Evolutionary conservation across 2,888 invertebrate species (phyloP), one percentile per base, ranked within the genome.

Genomic region (Drosophila lacicola): DNA sequence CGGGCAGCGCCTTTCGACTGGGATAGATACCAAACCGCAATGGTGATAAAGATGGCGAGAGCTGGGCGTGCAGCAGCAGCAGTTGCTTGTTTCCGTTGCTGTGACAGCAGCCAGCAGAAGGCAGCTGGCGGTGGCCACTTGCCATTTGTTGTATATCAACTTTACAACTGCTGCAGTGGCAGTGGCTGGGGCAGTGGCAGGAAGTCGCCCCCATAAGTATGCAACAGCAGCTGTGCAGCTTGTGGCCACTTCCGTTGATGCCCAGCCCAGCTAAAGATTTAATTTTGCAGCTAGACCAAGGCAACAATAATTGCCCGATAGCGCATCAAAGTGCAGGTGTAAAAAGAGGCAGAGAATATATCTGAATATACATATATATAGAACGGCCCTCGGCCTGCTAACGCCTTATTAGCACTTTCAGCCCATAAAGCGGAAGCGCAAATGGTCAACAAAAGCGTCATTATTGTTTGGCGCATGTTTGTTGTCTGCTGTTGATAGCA

Each of bases 401-500:
- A 29, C 29, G 78, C 67, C 88, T 88, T 85, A 88, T 86, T 86
- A 86, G 85, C 85, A 88, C 82, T 85, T 85, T 73, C 80, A 79
- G 81, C 73, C 75, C 85, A 85, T 82, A 80, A 88, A 76, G 68
- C 85, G 80, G 82, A 88, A 76, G 51, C 88, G 88, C 82, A 85
- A 88, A 88, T 85, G 85, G 88, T 85, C 82, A 85, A 86, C 80
- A 87, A 86, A 87, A 86, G 81, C 82, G 81, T 77, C 82, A 82
- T 85, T 85, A 85, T 85, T 85, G 85, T 87, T 84, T 82, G 82
- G 80, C 80, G 68, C 80, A 80, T 82, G 81, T 83, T 84, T 84
- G 79, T 68, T 64, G 78, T 72, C 83, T 86, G 83, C 50, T 79
- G 79, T 71, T 86, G 80, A 81, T 82, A 80, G 79, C 74, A 63